These are phyloP conservation scores for Eudemis profundana DNA, from an alignment of 2,888 invertebrate genomes.

Conservation along the genomic window DNA sequence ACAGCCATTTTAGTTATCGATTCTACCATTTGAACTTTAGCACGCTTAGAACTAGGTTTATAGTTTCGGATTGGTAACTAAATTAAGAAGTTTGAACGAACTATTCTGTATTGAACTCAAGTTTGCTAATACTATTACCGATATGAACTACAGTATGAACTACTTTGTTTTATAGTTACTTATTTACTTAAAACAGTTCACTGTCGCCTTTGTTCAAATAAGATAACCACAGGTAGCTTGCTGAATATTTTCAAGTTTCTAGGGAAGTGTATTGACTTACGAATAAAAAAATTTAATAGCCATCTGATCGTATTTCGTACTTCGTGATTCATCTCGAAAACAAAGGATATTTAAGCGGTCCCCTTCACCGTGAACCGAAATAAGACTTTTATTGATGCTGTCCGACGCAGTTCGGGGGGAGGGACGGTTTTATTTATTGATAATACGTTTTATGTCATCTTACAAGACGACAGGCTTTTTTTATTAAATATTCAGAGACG, in stretches of 20 bases:
- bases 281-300: slow-evolving; percentile 48
- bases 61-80: not conserved
- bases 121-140: not conserved
- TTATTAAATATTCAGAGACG: slow-evolving; percentile 22
- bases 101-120: not conserved
- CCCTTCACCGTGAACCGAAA: slow-evolving; percentile 45
- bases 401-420: slow-evolving; percentile 37
- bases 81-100: not conserved
- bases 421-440: slow-evolving; percentile 42
- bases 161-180: not conserved
- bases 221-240: not conserved
- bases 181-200: not conserved
- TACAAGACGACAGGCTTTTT: slow-evolving; percentile 10
- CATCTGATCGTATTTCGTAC: slow-evolving; percentile 55
- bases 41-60: not conserved
- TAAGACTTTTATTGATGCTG: slow-evolving; percentile 46
- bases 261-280: slow-evolving; percentile 40
- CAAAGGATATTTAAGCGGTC: slow-evolving; percentile 59
- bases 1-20: slow-evolving; percentile 12
- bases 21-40: slow-evolving; percentile 10
- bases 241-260: slow-evolving; percentile 1
- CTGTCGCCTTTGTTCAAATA: not conserved
- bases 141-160: not conserved
- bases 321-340: slow-evolving; percentile 64
- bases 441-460: slow-evolving; percentile 38